phyloP scores from a whole-genome alignment of 2,113 vertebrate genomes.

The Hepsetus odoe region DNA sequence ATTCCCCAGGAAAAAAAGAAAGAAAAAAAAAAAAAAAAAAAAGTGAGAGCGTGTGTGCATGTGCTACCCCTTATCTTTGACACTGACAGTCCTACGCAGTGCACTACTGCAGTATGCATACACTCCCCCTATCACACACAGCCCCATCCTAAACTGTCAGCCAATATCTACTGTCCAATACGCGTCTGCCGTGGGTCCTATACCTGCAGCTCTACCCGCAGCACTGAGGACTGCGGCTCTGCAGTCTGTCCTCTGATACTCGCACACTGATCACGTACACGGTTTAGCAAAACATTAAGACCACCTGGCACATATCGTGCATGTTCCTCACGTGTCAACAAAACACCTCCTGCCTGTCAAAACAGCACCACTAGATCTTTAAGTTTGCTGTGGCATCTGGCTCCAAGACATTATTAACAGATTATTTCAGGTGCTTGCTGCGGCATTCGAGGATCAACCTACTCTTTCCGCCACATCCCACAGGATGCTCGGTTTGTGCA shows the following conservation, averaged over 20 bases:
- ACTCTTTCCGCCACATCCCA: too few relatives aligned
- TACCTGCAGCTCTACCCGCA: conserved; percentile 32
- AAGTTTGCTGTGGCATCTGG: too few relatives aligned
- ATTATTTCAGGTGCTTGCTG: too few relatives aligned
- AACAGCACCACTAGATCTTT: too few relatives aligned
- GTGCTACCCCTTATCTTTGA: background rate
- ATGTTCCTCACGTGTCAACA: too few relatives aligned
- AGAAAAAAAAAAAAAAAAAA: background rate
- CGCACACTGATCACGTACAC: conserved; percentile 1
- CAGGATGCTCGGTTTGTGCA: too few relatives aligned
- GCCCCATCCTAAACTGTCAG: conserved; percentile 3
- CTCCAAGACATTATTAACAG: too few relatives aligned
- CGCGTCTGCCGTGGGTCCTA: conserved; percentile 7
- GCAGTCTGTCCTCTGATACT: too few relatives aligned
- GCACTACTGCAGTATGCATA: conserved; percentile 29
- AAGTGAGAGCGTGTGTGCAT: background rate
- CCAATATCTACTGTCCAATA: conserved; percentile 16
- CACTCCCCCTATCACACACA: background rate
- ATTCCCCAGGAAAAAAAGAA: background rate
- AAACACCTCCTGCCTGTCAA: too few relatives aligned
- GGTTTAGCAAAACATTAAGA: too few relatives aligned
- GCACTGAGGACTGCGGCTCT: conserved; percentile 19
- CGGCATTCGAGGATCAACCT: too few relatives aligned
- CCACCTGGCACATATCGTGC: too few relatives aligned
- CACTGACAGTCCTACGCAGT: conserved; percentile 17